A percentile compares a stretch with the other conserved stretches of the same genome.
These are phyloP conservation scores for Haliclona indistincta DNA, from an alignment of 37 sponge, comb jelly and placozoan genomes.

Conservation along the genomic window DNA sequence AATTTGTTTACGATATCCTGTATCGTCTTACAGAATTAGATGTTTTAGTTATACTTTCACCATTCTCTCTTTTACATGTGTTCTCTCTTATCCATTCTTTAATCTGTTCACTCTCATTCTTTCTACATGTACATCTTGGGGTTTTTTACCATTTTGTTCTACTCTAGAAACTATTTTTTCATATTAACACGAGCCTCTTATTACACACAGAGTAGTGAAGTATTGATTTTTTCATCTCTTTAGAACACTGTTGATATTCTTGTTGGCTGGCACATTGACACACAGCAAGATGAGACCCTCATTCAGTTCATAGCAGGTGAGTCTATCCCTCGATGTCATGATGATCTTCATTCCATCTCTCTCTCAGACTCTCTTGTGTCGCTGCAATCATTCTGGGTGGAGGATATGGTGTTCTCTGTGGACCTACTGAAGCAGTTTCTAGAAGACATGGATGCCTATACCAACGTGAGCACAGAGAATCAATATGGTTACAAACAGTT, in stretches of 20 bases:
- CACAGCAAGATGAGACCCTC: constrained; percentile 60
- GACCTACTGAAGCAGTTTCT: constrained; percentile 86
- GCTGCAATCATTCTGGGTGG: constrained; percentile 63
- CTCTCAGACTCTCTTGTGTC: constrained; percentile 48
- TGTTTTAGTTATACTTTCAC: too few species aligned
- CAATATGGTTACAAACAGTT: too few species aligned
- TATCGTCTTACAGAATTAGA: too few species aligned
- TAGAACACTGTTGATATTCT: constrained; percentile 85
- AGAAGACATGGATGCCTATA: constrained; percentile 90
- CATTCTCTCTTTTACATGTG: too few species aligned
- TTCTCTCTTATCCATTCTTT: too few species aligned
- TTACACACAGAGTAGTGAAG: background rate
- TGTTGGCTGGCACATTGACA: constrained; percentile 96
- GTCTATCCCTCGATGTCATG: background rate
- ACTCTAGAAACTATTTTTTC: too few species aligned
- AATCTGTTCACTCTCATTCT: too few species aligned
- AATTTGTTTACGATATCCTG: too few species aligned
- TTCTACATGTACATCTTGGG: too few species aligned
- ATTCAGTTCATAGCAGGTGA: constrained; percentile 59
- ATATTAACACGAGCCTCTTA: too few species aligned
- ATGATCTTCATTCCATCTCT: background rate
- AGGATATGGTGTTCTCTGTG: constrained; percentile 71
- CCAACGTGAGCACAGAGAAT: constrained; percentile 46
- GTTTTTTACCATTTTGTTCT: too few species aligned
- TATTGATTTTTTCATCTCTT: background rate